Conservation (phyloP, 2,797 vertebrate genomes). For the Rousettus madagascariensis region DNA sequence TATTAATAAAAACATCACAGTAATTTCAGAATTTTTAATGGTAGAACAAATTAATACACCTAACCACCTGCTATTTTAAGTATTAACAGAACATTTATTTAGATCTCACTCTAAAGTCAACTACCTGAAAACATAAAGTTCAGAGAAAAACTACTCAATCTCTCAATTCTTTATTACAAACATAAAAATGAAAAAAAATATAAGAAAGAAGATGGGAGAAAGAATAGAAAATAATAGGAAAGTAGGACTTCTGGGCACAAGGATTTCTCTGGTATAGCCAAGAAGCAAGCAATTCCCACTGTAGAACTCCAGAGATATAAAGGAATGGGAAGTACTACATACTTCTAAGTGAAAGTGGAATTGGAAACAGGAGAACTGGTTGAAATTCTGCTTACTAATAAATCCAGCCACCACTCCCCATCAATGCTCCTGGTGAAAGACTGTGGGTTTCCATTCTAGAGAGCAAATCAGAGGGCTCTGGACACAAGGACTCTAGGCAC, state of each 20-base stretch:
- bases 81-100: background rate
- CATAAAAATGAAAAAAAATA: background rate
- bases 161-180: background rate
- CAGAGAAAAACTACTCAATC: background rate
- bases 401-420: background rate
- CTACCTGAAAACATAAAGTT: background rate
- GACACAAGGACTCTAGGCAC: background rate
- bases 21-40: background rate
- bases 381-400: background rate
- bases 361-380: background rate
- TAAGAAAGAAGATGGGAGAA: background rate
- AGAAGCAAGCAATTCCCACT: background rate
- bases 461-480: background rate
- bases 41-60: background rate
- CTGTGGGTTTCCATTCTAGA: background rate
- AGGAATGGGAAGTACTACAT: background rate
- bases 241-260: background rate
- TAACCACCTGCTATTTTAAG: background rate
- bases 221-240: background rate
- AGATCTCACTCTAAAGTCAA: background rate
- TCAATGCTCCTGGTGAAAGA: background rate
- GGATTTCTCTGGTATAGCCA: background rate
- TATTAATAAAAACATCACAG: background rate
- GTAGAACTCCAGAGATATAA: background rate
- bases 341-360: background rate